Base-by-base conservation (phyloP, 2,888 invertebrate genomes). In the Agelastica alni region DNA sequence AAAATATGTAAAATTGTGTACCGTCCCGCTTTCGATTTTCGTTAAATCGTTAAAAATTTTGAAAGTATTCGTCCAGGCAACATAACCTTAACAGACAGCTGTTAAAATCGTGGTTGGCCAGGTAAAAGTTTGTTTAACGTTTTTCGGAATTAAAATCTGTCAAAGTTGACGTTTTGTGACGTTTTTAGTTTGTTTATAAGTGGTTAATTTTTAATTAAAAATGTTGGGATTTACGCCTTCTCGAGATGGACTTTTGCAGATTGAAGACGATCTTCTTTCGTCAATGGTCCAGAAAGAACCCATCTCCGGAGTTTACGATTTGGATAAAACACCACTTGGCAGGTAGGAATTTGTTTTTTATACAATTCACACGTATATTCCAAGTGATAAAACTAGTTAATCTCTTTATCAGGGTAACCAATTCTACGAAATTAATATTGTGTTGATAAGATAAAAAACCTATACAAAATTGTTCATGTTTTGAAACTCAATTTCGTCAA, bases 261-360 rank as follows among this genome's bases (percentile, higher is more conserved):
- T 89, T 70, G 83, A 85, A 52, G 84, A 86, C 75, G 86, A 86
- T 69, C 80, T 83, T 71, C 79, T 88, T 69, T 81, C 83, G 70
- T 82, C 81, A 75, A 79, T 89, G 74, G 83, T 89, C 76, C 85
- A 86, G 69, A 82, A 84, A 74, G 85, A 87, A 74, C 85, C 88
- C 68, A 89, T 90, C 77, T 84, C 86, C 68, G 85, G 87, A 69
- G 84, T 87, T 64, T 90, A 89, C 78, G 85, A 88, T 77, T 88
- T 90, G 70, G 89, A 90, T 78, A 87, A 88, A 79, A 88, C 88
- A 71, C 89, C 89, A 72, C 89, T 90, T 81, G 90, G 89, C 82
- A 89, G 90, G 90, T 89, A 80, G 80, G 80, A 72, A 17, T 17
- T 37, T 30, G 14, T 42, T 39, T 18, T 13, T 51, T 36, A n/a